phyloP scores from a whole-genome alignment of 2,113 vertebrate genomes.

The Crotalus tigris region DNA sequence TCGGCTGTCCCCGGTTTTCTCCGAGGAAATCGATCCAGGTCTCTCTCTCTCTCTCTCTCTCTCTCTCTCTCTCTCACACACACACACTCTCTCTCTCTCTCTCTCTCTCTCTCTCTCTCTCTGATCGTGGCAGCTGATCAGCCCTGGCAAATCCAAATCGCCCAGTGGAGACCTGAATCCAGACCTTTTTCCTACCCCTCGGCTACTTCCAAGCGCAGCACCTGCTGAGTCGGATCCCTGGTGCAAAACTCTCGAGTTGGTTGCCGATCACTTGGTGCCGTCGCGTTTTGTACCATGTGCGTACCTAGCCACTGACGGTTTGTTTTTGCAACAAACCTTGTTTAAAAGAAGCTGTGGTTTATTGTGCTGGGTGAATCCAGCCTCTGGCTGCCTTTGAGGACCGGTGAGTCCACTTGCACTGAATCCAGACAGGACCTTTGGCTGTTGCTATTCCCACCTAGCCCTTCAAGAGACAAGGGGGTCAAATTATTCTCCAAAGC shows the following conservation, averaged over 20 bases:
- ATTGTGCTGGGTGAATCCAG: background rate
- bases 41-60: too few relatives aligned
- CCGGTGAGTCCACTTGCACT: background rate
- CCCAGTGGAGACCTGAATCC: too few relatives aligned
- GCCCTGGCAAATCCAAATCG: too few relatives aligned
- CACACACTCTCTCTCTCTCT: too few relatives aligned
- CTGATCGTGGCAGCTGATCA: background rate
- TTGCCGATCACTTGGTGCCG: background rate
- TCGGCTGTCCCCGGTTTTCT: background rate
- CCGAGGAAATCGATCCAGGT: background rate
- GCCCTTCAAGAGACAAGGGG: background rate
- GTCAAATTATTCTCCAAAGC: too few relatives aligned
- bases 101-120: too few relatives aligned
- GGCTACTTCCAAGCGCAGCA: background rate
- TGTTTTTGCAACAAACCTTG: background rate
- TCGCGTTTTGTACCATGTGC: background rate
- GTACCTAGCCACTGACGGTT: background rate
- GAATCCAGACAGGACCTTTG: background rate
- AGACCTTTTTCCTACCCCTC: background rate
- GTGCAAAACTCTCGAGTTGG: background rate
- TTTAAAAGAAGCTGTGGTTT: background rate
- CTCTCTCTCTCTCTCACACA: too few relatives aligned
- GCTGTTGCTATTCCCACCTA: background rate
- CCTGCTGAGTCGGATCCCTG: background rate
- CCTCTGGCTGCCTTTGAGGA: background rate